Evolutionary conservation across 2,888 invertebrate species (phyloP).

Genomic region (Eupeodes luniger): DNA sequence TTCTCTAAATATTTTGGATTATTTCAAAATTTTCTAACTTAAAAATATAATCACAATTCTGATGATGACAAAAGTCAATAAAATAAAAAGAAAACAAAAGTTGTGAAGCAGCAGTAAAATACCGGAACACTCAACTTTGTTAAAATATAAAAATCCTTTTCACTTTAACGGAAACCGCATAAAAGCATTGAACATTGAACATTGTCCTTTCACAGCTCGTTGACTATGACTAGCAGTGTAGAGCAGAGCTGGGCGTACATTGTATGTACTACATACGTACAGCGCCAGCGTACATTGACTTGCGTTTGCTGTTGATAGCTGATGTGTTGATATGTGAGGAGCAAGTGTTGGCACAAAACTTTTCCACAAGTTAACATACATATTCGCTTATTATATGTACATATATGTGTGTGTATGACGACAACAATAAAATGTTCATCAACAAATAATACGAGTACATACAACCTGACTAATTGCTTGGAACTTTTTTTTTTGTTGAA

Average conservation of each 20-base stretch:
- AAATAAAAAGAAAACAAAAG: not conserved
- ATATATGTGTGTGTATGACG: conserved; percentile 5
- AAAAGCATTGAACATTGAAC: conserved; percentile 74
- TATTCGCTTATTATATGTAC: not conserved
- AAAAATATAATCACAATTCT: not conserved
- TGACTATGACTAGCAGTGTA: conserved; percentile 26
- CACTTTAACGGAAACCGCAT: conserved; percentile 68
- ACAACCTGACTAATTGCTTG: conserved; percentile 67
- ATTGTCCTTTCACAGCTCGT: conserved; percentile 76
- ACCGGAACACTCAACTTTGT: conserved; percentile 53
- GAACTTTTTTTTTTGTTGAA: conserved; percentile 38
- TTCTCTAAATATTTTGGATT: no score
- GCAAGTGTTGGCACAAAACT: conserved; percentile 34
- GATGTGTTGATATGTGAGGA: conserved; percentile 8
- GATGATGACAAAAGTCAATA: conserved; percentile 1
- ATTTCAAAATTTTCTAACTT: not conserved
- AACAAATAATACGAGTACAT: conserved; percentile 65
- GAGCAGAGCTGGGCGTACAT: conserved; percentile 15
- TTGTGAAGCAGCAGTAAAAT: conserved; percentile 1
- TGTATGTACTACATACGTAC: no score
- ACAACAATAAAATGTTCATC: conserved; percentile 67
- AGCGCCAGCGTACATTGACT: conserved; percentile 32
- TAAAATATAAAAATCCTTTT: conserved; percentile 67
- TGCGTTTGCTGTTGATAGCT: conserved; percentile 7
- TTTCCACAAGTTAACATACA: not conserved